A percentile compares a stretch with the other conserved stretches of the same genome.
Conservation (phyloP, 1,140 invertebrate species). For the Subanguina moxae region DNA sequence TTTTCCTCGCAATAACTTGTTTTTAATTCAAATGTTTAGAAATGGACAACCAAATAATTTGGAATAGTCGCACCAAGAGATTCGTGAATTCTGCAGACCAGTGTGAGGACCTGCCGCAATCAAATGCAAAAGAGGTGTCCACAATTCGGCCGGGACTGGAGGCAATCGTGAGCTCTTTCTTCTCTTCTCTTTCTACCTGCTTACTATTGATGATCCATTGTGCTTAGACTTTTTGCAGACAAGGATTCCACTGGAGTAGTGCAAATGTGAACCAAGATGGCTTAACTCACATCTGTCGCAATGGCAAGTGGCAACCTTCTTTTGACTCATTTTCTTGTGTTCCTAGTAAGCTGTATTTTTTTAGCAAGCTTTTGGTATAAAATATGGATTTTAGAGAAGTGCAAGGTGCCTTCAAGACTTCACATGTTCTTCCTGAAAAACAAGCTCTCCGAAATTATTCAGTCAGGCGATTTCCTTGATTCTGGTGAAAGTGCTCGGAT, state of each 20-base stretch:
- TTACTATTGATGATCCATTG: neutral
- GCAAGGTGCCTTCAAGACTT: constrained; percentile 36
- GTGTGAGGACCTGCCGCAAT: neutral
- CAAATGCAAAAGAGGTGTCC: constrained; percentile 4
- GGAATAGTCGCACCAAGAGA: constrained; percentile 30
- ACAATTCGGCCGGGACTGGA: constrained; percentile 10
- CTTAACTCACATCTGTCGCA: constrained; percentile 14
- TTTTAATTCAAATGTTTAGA: too few relatives aligned
- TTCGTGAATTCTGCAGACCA: neutral
- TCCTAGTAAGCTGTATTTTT: constrained; percentile 19
- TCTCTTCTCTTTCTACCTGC: neutral
- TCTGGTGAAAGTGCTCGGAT: constrained; percentile 26
- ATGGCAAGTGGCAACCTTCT: constrained; percentile 20
- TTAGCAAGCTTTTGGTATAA: neutral
- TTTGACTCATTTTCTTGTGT: constrained; percentile 15
- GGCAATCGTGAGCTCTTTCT: constrained; percentile 13
- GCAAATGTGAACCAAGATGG: constrained; percentile 7
- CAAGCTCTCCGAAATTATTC: constrained; percentile 29
- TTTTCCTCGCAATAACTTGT: too few relatives aligned
- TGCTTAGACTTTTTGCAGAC: constrained; percentile 27
- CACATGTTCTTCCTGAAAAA: constrained; percentile 36
- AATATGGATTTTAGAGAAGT: constrained; percentile 22
- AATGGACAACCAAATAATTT: constrained; percentile 45
- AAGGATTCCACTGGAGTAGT: constrained; percentile 3
- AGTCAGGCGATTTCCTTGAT: constrained; percentile 28